Evolutionary conservation across 2,113 vertebrate genomes (phyloP).

Genomic region (Oenanthe oenanthe): DNA sequence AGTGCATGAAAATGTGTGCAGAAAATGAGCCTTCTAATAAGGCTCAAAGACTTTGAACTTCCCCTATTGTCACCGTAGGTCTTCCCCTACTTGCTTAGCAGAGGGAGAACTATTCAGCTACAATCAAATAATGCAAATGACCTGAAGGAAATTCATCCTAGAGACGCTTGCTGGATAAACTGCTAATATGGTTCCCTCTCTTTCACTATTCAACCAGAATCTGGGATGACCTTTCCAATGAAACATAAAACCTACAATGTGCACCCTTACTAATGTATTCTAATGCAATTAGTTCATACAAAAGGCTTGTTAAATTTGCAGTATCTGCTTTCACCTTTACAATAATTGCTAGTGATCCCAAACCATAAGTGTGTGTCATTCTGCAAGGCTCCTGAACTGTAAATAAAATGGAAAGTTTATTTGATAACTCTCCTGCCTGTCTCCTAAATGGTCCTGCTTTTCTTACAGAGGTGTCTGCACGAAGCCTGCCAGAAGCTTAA

Average conservation of each 20-base stretch:
- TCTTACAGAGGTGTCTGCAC: not conserved
- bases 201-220: constrained; percentile 76
- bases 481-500: not conserved
- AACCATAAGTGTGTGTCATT: constrained; percentile 57
- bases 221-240: constrained; percentile 80
- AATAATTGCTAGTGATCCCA: constrained; percentile 73
- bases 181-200: constrained; percentile 72
- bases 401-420: constrained; percentile 68
- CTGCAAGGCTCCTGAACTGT: constrained; percentile 38
- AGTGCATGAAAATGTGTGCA: constrained; percentile 55
- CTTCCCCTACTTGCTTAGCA: constrained; percentile 71
- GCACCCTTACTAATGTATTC: constrained; percentile 88
- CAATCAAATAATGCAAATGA: constrained; percentile 78
- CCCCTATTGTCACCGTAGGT: constrained; percentile 67
- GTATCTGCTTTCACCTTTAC: constrained; percentile 75
- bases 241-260: constrained; percentile 84
- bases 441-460: not conserved
- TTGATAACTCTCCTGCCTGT: constrained; percentile 14
- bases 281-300: constrained; percentile 93
- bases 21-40: constrained; percentile 75
- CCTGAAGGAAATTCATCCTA: constrained; percentile 73
- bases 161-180: constrained; percentile 69
- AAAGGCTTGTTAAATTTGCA: constrained; percentile 92
- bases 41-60: constrained; percentile 76
- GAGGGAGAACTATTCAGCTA: constrained; percentile 71